Conservation (phyloP, 2,797 vertebrate genomes). For the Benthosema pterotum region DNA sequence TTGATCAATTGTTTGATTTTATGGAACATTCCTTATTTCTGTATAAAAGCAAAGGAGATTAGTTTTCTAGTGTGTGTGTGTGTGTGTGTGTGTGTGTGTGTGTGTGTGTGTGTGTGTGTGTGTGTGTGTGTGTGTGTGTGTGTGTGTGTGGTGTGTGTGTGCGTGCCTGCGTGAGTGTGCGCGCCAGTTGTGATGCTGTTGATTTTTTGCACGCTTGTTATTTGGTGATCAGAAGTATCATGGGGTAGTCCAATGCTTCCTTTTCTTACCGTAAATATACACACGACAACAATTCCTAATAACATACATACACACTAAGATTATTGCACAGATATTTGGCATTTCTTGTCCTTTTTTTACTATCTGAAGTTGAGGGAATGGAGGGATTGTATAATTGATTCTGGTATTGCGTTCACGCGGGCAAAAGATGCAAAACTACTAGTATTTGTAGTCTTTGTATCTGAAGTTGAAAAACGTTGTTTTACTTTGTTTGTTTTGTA, state of each 20-base stretch:
- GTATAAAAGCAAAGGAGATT: constrained; percentile 76
- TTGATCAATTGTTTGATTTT: constrained; percentile 52
- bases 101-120: constrained; percentile 36
- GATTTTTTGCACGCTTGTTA: constrained; percentile 79
- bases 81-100: constrained; percentile 41
- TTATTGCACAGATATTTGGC: constrained; percentile 45
- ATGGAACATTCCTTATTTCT: constrained; percentile 64
- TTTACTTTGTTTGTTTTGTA: no score
- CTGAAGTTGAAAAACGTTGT: no score
- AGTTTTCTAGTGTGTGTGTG: constrained; percentile 75
- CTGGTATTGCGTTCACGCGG: no score
- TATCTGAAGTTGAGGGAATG: no score
- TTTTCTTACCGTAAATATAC: constrained; percentile 51
- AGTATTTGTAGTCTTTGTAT: no score
- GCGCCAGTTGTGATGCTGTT: constrained; percentile 77
- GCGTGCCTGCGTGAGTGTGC: constrained; percentile 19
- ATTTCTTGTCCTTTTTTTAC: constrained; percentile 26
- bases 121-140: constrained; percentile 22
- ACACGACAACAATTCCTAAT: constrained; percentile 50
- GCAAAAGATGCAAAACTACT: no score
- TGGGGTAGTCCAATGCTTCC: constrained; percentile 55
- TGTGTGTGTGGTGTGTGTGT: constrained; percentile 38
- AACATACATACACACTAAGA: constrained; percentile 36
- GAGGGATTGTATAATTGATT: background rate
- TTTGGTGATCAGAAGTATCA: constrained; percentile 56